Conservation (phyloP, 2,113 vertebrate species). For the Ariopsis seemanni region DNA sequence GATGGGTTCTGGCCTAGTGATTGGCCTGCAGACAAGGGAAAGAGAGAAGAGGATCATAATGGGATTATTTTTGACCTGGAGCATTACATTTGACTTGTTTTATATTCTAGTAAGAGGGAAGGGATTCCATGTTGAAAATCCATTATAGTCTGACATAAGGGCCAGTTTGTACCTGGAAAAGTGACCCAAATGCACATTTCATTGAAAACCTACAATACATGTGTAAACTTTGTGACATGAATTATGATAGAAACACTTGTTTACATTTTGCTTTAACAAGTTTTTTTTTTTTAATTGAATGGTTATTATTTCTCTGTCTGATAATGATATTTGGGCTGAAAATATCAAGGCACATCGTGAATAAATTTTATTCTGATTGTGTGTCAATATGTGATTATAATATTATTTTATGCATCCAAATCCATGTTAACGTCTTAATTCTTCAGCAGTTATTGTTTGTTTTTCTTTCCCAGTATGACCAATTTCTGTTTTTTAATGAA, state of each 20-base stretch:
- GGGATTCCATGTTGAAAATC: constrained; percentile 16
- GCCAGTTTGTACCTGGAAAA: neutral
- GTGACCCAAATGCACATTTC: neutral
- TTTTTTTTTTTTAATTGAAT: neutral
- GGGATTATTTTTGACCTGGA: constrained; percentile 22
- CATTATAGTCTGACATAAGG: constrained; percentile 3
- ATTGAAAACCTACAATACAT: neutral
- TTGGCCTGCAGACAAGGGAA: constrained; percentile 18
- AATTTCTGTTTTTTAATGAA: neutral
- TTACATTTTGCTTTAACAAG: neutral
- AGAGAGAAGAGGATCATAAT: constrained; percentile 19
- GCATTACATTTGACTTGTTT: constrained; percentile 14
- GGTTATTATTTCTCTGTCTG: neutral
- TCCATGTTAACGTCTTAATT: neutral
- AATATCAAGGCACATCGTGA: neutral
- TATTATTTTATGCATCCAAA: neutral
- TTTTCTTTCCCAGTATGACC: neutral
- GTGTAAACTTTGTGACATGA: neutral
- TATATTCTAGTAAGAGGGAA: constrained; percentile 10
- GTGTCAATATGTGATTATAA: neutral
- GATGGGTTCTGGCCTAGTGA: constrained; percentile 12
- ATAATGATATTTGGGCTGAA: neutral
- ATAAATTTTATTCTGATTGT: neutral
- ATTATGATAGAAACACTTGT: neutral
- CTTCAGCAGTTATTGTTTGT: neutral